Evolutionary conservation across 2,888 invertebrate species (phyloP), one percentile per base, ranked within the genome.

Genomic region (Cheilosia vulpina): DNA sequence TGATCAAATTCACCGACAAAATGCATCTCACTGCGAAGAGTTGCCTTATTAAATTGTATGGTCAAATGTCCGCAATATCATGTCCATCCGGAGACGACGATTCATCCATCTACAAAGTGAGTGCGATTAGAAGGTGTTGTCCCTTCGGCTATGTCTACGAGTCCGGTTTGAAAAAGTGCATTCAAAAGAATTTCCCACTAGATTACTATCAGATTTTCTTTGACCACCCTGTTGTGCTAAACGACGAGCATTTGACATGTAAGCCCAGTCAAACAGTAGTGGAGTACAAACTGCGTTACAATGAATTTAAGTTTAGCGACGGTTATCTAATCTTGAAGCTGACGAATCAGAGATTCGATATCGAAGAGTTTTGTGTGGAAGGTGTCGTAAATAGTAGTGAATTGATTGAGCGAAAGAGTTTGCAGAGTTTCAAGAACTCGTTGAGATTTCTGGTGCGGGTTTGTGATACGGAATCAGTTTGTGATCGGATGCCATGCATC

Each of bases 101-200:
- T 13, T 7, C 27, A 1, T 27, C 53, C 0, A 21, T 88, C 17
- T 87, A 88, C 72, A 80, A 75, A 63, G 79, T 91, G 53, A 88
- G 88, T 63, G 81, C 89, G 63, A 88, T 91, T 53, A 89, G 89
- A 55, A 92, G 92, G 81, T 92, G 92, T 66, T 92, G 92, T 78
- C 90, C 90, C 17, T 85, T 87, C 38, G 89, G 89, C 19, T 89
- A 89, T 81, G 87, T 88, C 1, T 92, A 90, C 77, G 89, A 89
- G 57, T 57, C 87, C 1, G 73, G 76, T 6, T 45, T 85, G 17
- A 88, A 87, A 43, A 88, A 87, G 57, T 92, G 92, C 76, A 53
- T 77, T 2, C 15, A 53, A 15, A 87, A 78, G 65, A 71, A 88
- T 38, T 63, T 84, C n/a, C 88, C 88, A 55, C 88, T 88, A 7